These are phyloP conservation scores for Pseudobourletiella spinata DNA, from an alignment of 1,140 invertebrate genomes.

Conservation along the genomic window DNA sequence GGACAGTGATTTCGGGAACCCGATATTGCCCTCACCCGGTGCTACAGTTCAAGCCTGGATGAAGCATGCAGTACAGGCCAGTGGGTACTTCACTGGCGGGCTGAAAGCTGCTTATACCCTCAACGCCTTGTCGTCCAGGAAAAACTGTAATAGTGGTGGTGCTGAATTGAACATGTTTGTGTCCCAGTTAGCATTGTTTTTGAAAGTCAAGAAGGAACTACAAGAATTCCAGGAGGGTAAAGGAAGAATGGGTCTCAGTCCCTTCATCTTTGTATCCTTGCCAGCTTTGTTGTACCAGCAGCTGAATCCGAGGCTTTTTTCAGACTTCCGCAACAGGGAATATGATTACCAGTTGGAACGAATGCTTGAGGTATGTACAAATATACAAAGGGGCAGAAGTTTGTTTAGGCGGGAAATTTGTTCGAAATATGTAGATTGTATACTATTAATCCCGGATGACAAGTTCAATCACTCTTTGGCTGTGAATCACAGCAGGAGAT, in stretches of 20 bases:
- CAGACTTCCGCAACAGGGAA: conserved; percentile 4
- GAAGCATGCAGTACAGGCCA: conserved; percentile 10
- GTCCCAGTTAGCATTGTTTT: conserved; percentile 6
- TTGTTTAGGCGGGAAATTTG: too few relatives aligned
- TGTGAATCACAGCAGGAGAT: not conserved
- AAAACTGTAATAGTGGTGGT: not conserved
- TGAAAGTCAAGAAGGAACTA: conserved; percentile 19
- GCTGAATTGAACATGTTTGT: conserved; percentile 18
- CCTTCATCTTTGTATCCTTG: conserved; percentile 18
- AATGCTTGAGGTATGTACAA: not conserved
- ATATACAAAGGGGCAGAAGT: too few relatives aligned
- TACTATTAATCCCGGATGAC: too few relatives aligned
- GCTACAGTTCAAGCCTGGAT: conserved; percentile 20
- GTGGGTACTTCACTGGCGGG: conserved; percentile 33
- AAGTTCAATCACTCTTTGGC: too few relatives aligned
- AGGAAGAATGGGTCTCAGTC: not conserved
- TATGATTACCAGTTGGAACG: conserved; percentile 3
- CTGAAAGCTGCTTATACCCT: conserved; percentile 23
- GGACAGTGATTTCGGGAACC: conserved; percentile 10
- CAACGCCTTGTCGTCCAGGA: not conserved
- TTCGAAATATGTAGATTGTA: too few relatives aligned
- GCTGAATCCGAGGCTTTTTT: conserved; percentile 13
- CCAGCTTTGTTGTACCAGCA: conserved; percentile 26
- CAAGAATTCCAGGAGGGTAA: conserved; percentile 5
- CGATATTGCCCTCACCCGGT: conserved; percentile 2